Percentiles rank a stretch among this genome's conserved stretches.
Evolutionary conservation across 2,797 vertebrate genomes (phyloP).

Genomic region (Synanceia verrucosa): DNA sequence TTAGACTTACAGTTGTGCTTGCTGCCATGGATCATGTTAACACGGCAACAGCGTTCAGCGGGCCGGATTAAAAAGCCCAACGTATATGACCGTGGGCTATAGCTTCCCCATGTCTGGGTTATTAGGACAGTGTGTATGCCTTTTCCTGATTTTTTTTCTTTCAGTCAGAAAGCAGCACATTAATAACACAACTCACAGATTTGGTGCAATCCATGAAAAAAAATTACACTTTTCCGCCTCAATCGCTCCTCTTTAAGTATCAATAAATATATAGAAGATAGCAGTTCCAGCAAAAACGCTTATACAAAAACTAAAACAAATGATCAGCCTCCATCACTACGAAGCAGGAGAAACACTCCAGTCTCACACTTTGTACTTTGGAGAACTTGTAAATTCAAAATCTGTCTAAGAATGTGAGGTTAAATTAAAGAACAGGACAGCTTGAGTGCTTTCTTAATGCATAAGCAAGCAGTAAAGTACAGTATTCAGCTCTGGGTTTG

Average conservation of each 20-base stretch:
- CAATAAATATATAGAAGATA: background rate
- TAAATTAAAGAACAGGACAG: conserved; percentile 37
- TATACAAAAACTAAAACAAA: background rate
- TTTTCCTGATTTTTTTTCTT: too few relatives aligned
- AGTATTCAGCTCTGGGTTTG: conserved; percentile 19
- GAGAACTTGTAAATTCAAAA: conserved; percentile 38
- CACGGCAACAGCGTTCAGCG: too few relatives aligned
- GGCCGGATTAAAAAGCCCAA: too few relatives aligned
- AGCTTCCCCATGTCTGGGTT: too few relatives aligned
- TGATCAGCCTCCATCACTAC: background rate
- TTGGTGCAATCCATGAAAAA: background rate
- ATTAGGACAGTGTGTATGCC: too few relatives aligned
- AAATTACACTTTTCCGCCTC: conserved; percentile 1
- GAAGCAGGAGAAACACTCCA: conserved; percentile 6
- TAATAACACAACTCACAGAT: background rate
- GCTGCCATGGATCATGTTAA: too few relatives aligned
- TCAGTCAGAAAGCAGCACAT: too few relatives aligned
- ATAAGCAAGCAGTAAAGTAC: conserved; percentile 24
- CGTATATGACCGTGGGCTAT: too few relatives aligned
- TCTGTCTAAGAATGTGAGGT: conserved; percentile 26
- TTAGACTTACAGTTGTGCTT: too few relatives aligned
- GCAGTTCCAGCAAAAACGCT: background rate
- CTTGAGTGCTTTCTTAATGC: conserved; percentile 44
- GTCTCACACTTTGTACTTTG: background rate
- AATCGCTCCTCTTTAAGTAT: background rate